Evolutionary conservation across 2,888 invertebrate species (phyloP), one percentile per base, ranked within the genome.

Genomic region (Sminthurides aquaticus): DNA sequence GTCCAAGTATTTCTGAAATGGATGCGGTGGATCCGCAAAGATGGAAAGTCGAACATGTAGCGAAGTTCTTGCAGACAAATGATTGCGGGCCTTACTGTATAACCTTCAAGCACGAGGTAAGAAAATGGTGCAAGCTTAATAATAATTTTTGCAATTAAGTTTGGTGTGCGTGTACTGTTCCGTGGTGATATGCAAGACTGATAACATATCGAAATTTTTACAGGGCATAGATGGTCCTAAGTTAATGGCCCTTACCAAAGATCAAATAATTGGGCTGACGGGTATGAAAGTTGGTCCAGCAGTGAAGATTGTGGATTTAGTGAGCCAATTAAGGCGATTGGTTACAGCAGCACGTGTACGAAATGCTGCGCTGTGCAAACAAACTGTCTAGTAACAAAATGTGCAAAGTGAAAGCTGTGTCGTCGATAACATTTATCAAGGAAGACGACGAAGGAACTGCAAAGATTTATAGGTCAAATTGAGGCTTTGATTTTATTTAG

Each of bases 211-310:
- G n/a, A n/a, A n/a, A n/a, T n/a, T 43, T 69, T 73, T 80, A 24
- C 81, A 87, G 83, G 86, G 86, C 78, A 86, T 95, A 70, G 89
- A 89, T 74, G 95, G 96, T 1, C 85, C 87, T 67, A 85, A 84
- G 77, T 82, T 96, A 77, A 81, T 95, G 67, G 84, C 86, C 71
- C 81, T 96, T 66, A 87, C 87, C 59, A 92, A 94, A 81, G 93
- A 94, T 78, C 89, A 94, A 80, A 90, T 96, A 70, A 87, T 94
- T 75, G 89, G 88, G 76, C 81, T 93, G 69, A 86, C 93, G 26
- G 89, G 91, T 74, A 93, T 91, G 85, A 95, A 94, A 83, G 93
- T 96, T 66, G 95, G 95, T 1, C 95, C 95, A 5, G 92, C 94
- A 22, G 79, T 96, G 67, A 95, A 95, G 82, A 93, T 96, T 76